These are phyloP conservation scores for Latheticus oryzae DNA, from an alignment of 2,888 invertebrate species.

Conservation along the genomic window DNA sequence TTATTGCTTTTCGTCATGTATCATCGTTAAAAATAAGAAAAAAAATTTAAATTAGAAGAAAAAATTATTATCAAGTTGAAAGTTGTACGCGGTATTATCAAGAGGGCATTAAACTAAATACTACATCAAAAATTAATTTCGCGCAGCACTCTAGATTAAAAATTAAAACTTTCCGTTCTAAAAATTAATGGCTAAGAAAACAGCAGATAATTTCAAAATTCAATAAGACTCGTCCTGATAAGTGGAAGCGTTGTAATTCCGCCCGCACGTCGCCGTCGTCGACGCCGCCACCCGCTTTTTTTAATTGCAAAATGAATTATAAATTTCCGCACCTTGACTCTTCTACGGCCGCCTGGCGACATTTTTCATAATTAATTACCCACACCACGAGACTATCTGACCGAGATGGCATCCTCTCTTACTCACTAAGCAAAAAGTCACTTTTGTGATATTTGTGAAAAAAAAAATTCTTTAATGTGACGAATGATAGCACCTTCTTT, in stretches of 20 bases:
- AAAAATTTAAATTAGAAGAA: too few relatives aligned
- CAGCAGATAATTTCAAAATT: slow-evolving; percentile 65
- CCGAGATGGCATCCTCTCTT: too few relatives aligned
- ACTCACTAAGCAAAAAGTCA: too few relatives aligned
- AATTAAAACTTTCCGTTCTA: slow-evolving; percentile 64
- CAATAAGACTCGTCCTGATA: slow-evolving; percentile 60
- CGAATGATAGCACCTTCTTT: neutral
- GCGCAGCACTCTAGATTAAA: slow-evolving; percentile 61
- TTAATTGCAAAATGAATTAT: slow-evolving; percentile 60
- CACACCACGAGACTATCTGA: slow-evolving; percentile 31
- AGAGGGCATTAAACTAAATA: slow-evolving; percentile 44
- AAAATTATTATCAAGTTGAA: slow-evolving; percentile 11
- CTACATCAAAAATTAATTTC: slow-evolving; percentile 63
- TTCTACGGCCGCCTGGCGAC: slow-evolving; percentile 49
- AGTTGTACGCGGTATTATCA: slow-evolving; percentile 30
- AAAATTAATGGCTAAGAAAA: slow-evolving; percentile 66
- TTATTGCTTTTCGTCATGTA: slow-evolving; percentile 20
- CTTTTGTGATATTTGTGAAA: too few relatives aligned
- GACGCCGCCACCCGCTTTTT: slow-evolving; percentile 51
- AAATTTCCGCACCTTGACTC: slow-evolving; percentile 58
- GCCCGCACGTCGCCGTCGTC: slow-evolving; percentile 40
- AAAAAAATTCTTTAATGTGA: neutral
- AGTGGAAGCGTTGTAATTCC: slow-evolving; percentile 48
- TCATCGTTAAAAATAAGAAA: slow-evolving; percentile 14
- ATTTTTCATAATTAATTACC: slow-evolving; percentile 58